Conservation (phyloP, 2,113 vertebrate species). For the pig (Sus scrofa) region DNA sequence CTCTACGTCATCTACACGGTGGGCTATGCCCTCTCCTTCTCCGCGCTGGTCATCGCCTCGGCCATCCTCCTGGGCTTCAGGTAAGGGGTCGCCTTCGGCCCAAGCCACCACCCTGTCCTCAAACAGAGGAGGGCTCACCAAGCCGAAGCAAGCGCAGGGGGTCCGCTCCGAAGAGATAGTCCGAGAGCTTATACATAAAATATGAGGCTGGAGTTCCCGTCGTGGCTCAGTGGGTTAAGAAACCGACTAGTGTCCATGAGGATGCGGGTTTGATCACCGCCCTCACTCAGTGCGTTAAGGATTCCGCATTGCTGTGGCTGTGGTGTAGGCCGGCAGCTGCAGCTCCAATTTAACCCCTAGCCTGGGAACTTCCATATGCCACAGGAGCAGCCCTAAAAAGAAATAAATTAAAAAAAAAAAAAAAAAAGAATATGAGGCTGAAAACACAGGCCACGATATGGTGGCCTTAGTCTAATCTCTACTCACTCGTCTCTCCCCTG, state of each 20-base stretch:
- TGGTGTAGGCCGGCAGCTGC: no score
- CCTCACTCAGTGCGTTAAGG: no score
- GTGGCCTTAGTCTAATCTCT: background rate
- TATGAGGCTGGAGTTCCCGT: no score
- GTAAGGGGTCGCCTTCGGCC: constrained; percentile 79
- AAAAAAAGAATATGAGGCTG: background rate
- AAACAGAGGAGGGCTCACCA: background rate
- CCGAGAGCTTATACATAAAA: background rate
- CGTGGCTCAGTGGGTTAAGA: no score
- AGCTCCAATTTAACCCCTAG: no score
- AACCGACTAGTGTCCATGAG: no score
- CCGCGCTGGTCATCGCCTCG: constrained; percentile 89
- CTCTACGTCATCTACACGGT: constrained; percentile 90
- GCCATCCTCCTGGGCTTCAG: constrained; percentile 91
- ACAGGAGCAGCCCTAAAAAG: no score
- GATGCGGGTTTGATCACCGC: no score
- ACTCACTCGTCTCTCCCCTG: background rate
- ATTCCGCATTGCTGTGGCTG: no score
- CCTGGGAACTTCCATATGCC: no score
- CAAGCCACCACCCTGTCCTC: background rate
- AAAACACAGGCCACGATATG: fast-evolving
- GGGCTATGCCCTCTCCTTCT: constrained; percentile 91
- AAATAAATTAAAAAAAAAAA: no score
- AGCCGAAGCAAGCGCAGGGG: fast-evolving
- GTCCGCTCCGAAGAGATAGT: background rate